phyloP scores from a whole-genome alignment of 2,797 vertebrate genomes.

The Gambelia wislizenii region DNA sequence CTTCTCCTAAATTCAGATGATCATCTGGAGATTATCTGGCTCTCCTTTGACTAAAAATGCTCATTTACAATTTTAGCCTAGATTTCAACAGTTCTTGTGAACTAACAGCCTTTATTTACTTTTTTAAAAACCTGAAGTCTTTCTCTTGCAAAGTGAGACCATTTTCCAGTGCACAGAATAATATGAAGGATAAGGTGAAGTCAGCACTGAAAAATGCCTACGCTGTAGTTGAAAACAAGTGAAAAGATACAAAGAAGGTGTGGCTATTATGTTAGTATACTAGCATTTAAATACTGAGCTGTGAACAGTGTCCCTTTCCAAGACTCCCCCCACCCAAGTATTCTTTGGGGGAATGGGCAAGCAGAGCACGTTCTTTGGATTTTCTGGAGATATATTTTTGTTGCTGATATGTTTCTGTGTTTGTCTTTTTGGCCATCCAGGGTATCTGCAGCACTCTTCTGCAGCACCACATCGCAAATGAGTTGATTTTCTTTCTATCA shows the following conservation, averaged over 20 bases:
- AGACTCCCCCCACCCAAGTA: background rate
- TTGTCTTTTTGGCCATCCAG: no score
- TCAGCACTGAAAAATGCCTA: background rate
- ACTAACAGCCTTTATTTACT: no score
- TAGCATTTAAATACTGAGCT: background rate
- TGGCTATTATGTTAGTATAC: background rate
- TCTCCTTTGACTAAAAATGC: constrained; percentile 18
- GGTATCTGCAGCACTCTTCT: no score
- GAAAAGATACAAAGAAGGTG: background rate
- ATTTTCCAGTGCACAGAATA: background rate
- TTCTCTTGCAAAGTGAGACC: background rate
- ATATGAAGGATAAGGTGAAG: background rate
- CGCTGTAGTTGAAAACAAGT: background rate
- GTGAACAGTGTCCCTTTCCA: background rate
- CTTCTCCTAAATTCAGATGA: background rate
- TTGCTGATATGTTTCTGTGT: background rate
- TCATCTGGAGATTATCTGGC: constrained; percentile 33
- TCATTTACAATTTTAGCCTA: background rate
- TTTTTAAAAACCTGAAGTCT: background rate
- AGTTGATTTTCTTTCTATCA: no score
- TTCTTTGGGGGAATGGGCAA: background rate
- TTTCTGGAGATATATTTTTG: background rate
- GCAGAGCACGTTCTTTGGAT: background rate
- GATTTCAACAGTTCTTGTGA: background rate
- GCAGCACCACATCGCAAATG: no score